Conservation (phyloP, 2,113 vertebrate genomes). For the Neotoma lepida region DNA sequence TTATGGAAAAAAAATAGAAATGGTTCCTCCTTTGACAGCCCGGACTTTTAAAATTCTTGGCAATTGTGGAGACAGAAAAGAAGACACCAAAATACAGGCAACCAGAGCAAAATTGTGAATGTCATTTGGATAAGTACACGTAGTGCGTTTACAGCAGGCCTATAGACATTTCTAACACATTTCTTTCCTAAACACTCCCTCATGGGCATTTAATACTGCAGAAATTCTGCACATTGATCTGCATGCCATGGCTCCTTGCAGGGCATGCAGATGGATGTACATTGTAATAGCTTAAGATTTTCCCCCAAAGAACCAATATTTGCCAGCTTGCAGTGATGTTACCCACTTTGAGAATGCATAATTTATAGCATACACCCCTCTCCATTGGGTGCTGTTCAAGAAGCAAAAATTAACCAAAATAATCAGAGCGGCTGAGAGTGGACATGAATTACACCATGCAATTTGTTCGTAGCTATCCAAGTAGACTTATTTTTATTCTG, state of each 20-base stretch:
- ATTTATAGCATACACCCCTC: not conserved
- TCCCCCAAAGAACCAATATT: conserved; percentile 11
- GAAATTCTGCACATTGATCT: not conserved
- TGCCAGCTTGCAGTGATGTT: not conserved
- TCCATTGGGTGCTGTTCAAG: not conserved
- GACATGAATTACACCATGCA: not conserved
- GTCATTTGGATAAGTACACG: not conserved
- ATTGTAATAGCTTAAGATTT: not conserved
- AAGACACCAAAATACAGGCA: not conserved
- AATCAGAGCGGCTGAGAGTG: not conserved
- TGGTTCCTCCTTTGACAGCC: not conserved
- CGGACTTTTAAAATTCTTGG: not conserved
- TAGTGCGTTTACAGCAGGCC: not conserved
- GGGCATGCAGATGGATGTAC: not conserved
- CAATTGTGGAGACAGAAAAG: not conserved
- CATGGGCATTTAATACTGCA: conserved; percentile 12
- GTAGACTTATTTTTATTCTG: not conserved
- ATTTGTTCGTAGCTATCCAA: conserved; percentile 50
- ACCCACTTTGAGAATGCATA: not conserved
- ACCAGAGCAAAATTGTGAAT: not conserved
- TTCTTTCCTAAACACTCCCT: not conserved
- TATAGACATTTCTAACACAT: not conserved
- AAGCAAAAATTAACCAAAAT: not conserved
- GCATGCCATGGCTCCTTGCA: not conserved
- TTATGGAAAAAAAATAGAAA: not conserved